A percentile compares a stretch with the other conserved stretches of the same genome.
These are phyloP conservation scores for Acrobasis consociella DNA, from an alignment of 2,888 invertebrate genomes.

Conservation along the genomic window DNA sequence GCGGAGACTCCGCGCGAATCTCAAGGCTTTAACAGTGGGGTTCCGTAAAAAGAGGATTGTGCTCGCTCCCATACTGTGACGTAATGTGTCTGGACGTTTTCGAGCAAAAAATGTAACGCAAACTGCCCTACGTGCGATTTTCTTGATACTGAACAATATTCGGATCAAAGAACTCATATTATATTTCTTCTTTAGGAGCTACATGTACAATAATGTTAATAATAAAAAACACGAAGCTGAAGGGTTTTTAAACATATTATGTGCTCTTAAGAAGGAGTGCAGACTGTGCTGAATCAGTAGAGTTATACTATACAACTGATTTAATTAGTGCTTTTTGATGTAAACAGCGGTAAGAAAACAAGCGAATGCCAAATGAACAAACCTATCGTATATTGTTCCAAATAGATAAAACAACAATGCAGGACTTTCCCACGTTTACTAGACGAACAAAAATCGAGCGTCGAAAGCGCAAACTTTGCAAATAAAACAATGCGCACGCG, in stretches of 20 bases:
- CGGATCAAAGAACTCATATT: constrained; percentile 3
- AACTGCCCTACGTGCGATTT: constrained; percentile 45
- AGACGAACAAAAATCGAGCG: constrained; percentile 35
- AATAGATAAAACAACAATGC: constrained; percentile 37
- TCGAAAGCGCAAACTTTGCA: constrained; percentile 53
- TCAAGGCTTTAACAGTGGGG: constrained; percentile 70
- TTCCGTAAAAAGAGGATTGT: constrained; percentile 59
- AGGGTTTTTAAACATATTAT: no score
- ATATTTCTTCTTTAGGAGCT: neutral
- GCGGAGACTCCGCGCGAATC: constrained; percentile 50
- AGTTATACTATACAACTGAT: no score
- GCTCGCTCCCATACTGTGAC: constrained; percentile 56
- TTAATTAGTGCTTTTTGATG: no score
- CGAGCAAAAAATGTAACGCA: constrained; percentile 44
- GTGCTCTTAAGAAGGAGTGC: no score
- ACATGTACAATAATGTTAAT: no score
- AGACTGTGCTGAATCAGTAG: no score
- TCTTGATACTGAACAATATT: constrained; percentile 38
- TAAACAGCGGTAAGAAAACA: neutral
- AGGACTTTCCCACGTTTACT: constrained; percentile 34
- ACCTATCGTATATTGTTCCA: constrained; percentile 25
- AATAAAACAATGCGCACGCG: constrained; percentile 59
- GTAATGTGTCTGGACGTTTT: constrained; percentile 62
- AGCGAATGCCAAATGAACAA: constrained; percentile 10
- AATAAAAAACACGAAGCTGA: no score